A percentile compares a stretch with the other conserved stretches of the same genome.
phyloP scores from a whole-genome alignment of 2,888 invertebrate species.

The Pyrocoelia pectoralis region DNA sequence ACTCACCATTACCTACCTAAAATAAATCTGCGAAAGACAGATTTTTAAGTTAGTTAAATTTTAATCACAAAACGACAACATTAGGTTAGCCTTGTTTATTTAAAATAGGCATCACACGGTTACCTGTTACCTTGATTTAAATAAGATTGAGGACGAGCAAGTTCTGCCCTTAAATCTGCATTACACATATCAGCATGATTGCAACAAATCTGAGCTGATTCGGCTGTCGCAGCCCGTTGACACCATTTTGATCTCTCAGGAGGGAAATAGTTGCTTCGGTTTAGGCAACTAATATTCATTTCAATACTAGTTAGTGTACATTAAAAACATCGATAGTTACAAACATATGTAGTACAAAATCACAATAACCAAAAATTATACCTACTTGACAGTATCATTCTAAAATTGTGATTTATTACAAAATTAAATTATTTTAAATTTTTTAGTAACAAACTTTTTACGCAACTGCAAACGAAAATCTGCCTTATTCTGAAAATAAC shows the following conservation, averaged over 20 bases:
- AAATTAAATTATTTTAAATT: too few species aligned
- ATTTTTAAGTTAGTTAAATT: slow-evolving; percentile 20
- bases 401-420: too few species aligned
- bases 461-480: too few species aligned
- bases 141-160: slow-evolving; percentile 33
- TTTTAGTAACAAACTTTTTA: too few species aligned
- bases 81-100: slow-evolving; percentile 36
- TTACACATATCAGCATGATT: slow-evolving; percentile 68
- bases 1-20: slow-evolving; percentile 19
- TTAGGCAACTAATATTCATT: slow-evolving; percentile 51
- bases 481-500: too few species aligned
- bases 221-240: slow-evolving; percentile 54
- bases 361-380: too few species aligned
- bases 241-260: slow-evolving; percentile 67
- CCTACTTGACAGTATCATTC: too few species aligned
- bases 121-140: slow-evolving; percentile 42
- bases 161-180: slow-evolving; percentile 49
- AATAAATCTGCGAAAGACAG: neutral
- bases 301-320: slow-evolving; percentile 28
- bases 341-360: too few species aligned
- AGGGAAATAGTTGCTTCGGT: slow-evolving; percentile 63
- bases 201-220: slow-evolving; percentile 60
- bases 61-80: slow-evolving; percentile 32
- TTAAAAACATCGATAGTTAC: slow-evolving; percentile 8
- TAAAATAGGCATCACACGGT: slow-evolving; percentile 42